Conservation (phyloP, 2,113 vertebrate genomes). For the Oreochromis aureus region DNA sequence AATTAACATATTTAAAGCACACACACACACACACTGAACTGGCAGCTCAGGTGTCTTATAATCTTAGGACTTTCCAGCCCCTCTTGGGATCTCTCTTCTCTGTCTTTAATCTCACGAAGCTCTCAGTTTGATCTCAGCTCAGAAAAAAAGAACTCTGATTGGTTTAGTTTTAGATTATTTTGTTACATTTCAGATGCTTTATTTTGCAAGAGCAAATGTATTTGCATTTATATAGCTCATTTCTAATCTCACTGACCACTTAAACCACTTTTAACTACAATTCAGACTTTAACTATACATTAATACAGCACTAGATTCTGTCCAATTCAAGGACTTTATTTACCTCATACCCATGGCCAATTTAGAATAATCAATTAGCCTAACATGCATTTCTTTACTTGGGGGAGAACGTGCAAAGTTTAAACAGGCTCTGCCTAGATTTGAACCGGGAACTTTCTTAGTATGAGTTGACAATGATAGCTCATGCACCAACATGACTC, state of each 20-base stretch:
- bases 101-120: not conserved
- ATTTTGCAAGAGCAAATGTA: not conserved
- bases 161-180: not conserved
- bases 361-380: not conserved
- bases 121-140: not conserved
- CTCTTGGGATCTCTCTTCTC: not conserved
- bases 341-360: not conserved
- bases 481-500: not conserved
- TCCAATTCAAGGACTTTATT: not conserved
- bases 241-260: not conserved
- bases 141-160: not conserved
- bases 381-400: not conserved
- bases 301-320: not conserved
- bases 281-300: not conserved
- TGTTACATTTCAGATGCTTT: not conserved
- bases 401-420: not conserved
- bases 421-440: not conserved
- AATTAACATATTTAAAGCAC: not conserved
- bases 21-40: not conserved
- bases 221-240: not conserved
- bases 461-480: not conserved
- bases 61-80: not conserved
- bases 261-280: not conserved
- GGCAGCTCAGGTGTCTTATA: not conserved
- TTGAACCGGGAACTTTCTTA: not conserved